phyloP scores from a whole-genome alignment of 2,113 vertebrate genomes.

The Platysteira castanea region DNA sequence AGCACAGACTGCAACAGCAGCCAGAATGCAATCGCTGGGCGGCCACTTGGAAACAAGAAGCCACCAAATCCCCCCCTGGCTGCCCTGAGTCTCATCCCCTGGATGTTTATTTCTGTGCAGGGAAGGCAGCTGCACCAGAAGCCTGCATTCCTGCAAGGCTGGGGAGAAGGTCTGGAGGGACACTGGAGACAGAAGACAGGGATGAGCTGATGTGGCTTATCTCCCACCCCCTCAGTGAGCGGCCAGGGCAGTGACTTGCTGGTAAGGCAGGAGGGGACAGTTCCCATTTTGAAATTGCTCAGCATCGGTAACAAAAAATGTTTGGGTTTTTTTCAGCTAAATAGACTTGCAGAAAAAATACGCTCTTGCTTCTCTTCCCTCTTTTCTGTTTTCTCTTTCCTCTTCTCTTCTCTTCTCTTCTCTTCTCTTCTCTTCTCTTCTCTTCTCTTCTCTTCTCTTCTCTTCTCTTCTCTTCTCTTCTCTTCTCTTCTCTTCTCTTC shows the following conservation, averaged over 20 bases:
- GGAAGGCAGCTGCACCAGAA: slow-evolving; percentile 15
- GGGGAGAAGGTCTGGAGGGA: not conserved
- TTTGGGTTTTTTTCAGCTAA: not conserved
- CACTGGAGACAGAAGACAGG: not conserved
- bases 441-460: too few species aligned
- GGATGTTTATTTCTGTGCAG: not conserved
- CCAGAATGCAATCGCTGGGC: not conserved
- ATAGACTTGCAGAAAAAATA: not conserved
- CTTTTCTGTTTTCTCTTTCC: not conserved
- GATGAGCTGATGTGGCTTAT: not conserved
- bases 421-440: too few species aligned
- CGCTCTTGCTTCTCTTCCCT: not conserved
- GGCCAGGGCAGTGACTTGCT: not conserved
- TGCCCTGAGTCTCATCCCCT: slow-evolving; percentile 13
- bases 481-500: too few species aligned
- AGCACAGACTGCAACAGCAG: not conserved
- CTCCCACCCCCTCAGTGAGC: not conserved
- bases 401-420: too few species aligned
- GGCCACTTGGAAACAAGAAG: not conserved
- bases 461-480: too few species aligned
- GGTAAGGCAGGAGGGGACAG: not conserved
- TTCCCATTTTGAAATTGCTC: not conserved
- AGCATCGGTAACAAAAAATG: not conserved
- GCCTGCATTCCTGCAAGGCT: not conserved
- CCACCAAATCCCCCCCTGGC: not conserved